phyloP scores from a whole-genome alignment of 1,140 invertebrate species.

The Drosophila novamexicana region DNA sequence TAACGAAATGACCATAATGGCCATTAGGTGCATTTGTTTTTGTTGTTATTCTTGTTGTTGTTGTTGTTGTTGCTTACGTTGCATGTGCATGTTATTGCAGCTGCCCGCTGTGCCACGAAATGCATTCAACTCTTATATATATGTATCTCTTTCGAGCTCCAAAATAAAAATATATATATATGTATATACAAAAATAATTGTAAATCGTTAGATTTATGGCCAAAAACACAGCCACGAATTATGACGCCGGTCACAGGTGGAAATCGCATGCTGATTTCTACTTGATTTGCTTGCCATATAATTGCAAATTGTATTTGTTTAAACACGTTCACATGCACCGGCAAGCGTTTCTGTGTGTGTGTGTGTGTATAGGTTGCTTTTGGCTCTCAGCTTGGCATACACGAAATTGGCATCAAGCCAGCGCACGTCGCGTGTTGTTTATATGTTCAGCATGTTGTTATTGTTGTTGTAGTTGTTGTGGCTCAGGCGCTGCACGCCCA shows the following conservation, averaged over 20 bases:
- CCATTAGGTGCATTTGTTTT: conserved; percentile 70
- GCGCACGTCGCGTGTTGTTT: conserved; percentile 69
- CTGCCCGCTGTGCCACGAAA: conserved; percentile 78
- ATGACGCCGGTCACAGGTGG: conserved; percentile 80
- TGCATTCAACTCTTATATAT: conserved; percentile 52
- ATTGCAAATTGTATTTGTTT: conserved; percentile 82
- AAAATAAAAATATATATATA: neutral
- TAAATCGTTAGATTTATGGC: conserved; percentile 81
- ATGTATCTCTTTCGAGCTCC: neutral
- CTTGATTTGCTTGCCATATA: conserved; percentile 81
- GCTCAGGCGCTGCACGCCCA: conserved; percentile 43
- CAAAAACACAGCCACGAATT: conserved; percentile 78
- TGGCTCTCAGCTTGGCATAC: conserved; percentile 31
- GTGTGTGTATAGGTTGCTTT: conserved; percentile 5
- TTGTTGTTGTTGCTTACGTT: conserved; percentile 52
- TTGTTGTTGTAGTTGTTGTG: conserved; percentile 30
- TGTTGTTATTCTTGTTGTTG: conserved; percentile 47
- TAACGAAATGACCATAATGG: conserved; percentile 80
- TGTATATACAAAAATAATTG: conserved; percentile 66
- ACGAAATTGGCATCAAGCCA: conserved; percentile 61
- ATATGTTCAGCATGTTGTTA: conserved; percentile 50
- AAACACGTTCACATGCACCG: conserved; percentile 65
- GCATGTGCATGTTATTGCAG: conserved; percentile 57
- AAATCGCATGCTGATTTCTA: conserved; percentile 81
- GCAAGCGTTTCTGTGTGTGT: conserved; percentile 3